Conservation (phyloP, 1,140 invertebrate genomes). For the Caenorhabditis briggsae region DNA sequence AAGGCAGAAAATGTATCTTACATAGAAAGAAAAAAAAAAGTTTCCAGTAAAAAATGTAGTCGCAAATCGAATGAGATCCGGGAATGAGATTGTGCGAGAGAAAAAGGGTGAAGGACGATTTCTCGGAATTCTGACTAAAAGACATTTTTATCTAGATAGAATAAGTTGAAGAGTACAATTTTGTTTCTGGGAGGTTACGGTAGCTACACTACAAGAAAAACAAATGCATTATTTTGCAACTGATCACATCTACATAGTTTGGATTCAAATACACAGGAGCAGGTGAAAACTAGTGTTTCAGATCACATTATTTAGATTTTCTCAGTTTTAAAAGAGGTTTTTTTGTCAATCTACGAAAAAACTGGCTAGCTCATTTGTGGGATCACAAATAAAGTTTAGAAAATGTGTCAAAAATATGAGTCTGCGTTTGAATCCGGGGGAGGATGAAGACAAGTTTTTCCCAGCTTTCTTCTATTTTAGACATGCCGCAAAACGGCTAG, state of each 20-base stretch:
- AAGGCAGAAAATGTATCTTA: not conserved
- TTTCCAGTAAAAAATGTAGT: conserved; percentile 1
- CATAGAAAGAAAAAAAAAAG: not conserved
- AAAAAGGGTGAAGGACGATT: not conserved
- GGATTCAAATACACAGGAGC: too few species aligned
- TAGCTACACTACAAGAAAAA: too few species aligned
- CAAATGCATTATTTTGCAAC: too few species aligned
- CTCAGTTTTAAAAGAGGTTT: too few species aligned
- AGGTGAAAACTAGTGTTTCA: too few species aligned
- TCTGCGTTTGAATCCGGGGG: not conserved
- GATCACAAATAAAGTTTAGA: too few species aligned
- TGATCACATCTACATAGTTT: too few species aligned
- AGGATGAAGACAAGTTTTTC: not conserved
- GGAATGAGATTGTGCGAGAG: not conserved
- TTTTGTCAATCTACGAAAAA: too few species aligned
- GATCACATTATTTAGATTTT: too few species aligned
- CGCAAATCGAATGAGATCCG: conserved; percentile 11
- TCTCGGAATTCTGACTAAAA: not conserved
- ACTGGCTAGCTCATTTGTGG: too few species aligned
- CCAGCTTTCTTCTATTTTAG: not conserved
- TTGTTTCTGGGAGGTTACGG: too few species aligned
- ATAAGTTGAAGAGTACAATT: too few species aligned
- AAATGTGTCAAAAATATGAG: not conserved
- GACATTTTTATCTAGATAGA: not conserved
- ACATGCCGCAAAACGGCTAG: conserved; percentile 29